Conservation (phyloP, 2,888 invertebrate species). For the Galerucella calmariensis region DNA sequence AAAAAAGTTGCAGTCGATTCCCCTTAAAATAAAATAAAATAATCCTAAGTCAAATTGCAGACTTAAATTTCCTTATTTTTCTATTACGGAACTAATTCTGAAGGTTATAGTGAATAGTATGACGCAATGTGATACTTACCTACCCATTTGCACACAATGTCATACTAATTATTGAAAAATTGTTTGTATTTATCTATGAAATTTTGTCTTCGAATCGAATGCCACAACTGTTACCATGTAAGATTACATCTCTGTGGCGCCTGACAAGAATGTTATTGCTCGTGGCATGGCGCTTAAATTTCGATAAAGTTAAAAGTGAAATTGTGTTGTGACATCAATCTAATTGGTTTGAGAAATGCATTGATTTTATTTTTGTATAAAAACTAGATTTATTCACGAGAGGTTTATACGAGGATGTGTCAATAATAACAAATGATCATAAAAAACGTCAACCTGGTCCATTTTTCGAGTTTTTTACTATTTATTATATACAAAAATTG, state of each 20-base stretch:
- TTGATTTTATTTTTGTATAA: too few species aligned
- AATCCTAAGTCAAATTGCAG: too few species aligned
- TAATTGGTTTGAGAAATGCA: background rate
- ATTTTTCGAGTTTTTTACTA: background rate
- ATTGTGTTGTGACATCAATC: background rate
- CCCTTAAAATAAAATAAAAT: too few species aligned
- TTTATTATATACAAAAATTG: background rate
- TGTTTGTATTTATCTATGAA: background rate
- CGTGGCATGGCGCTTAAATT: background rate
- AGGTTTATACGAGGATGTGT: too few species aligned
- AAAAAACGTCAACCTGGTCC: too few species aligned
- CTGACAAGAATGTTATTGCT: background rate
- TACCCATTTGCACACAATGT: constrained; percentile 9
- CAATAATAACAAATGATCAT: too few species aligned
- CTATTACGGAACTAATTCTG: constrained; percentile 2
- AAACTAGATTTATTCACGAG: too few species aligned
- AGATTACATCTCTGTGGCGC: constrained; percentile 7
- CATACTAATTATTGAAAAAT: background rate
- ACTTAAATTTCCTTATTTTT: background rate
- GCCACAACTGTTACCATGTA: background rate
- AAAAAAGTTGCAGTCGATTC: too few species aligned
- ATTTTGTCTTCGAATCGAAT: background rate
- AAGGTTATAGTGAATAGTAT: constrained; percentile 4
- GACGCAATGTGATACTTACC: background rate
- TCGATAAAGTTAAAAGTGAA: background rate